These are phyloP conservation scores for Lasiurus cinereus DNA, from an alignment of 2,113 vertebrate genomes.

Conservation along the genomic window DNA sequence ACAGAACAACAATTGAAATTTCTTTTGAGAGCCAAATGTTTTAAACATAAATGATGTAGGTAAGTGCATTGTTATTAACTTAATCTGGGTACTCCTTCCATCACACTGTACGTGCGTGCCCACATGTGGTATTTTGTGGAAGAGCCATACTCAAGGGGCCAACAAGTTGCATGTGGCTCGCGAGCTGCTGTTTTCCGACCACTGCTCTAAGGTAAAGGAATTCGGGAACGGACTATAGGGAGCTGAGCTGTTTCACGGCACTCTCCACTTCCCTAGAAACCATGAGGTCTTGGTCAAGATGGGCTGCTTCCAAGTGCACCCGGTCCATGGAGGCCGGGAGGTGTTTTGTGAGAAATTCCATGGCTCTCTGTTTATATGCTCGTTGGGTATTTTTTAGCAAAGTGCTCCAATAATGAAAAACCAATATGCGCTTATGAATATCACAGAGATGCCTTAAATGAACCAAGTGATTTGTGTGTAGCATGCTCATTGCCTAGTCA, in stretches of 20 bases:
- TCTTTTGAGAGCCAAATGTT: too few relatives aligned
- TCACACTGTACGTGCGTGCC: too few relatives aligned
- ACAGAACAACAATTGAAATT: too few relatives aligned
- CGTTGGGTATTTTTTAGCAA: constrained; percentile 36
- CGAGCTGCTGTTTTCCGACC: too few relatives aligned
- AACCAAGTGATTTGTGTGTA: constrained; percentile 78
- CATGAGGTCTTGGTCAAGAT: not conserved
- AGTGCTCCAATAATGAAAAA: constrained; percentile 76
- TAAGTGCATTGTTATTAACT: too few relatives aligned
- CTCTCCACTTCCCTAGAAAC: not conserved
- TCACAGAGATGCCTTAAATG: constrained; percentile 68
- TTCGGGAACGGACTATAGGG: not conserved
- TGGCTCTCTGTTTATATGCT: not conserved
- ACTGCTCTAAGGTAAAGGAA: not conserved
- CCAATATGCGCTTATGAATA: constrained; percentile 74
- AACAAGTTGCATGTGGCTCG: too few relatives aligned
- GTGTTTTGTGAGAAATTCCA: constrained; percentile 23
- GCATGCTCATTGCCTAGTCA: constrained; percentile 76
- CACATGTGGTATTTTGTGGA: too few relatives aligned
- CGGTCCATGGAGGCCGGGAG: not conserved
- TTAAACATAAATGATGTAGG: too few relatives aligned
- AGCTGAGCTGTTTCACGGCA: not conserved
- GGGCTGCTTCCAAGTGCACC: not conserved
- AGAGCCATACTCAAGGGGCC: too few relatives aligned
- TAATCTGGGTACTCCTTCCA: too few relatives aligned